Conservation (phyloP, 2,113 vertebrate genomes). For the Xenopus laevis region DNA sequence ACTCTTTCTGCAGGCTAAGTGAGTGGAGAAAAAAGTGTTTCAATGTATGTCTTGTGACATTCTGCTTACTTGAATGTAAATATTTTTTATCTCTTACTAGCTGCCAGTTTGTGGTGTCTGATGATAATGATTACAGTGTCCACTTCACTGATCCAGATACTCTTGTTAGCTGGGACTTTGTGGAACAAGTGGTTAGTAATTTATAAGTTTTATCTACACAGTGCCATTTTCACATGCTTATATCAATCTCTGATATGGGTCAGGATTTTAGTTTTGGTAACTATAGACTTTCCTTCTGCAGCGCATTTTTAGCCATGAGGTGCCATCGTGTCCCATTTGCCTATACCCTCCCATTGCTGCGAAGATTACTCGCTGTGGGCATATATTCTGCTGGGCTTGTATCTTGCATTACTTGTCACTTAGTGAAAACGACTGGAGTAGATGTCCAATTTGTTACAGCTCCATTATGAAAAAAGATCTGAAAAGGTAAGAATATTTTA, state of each 20-base stretch:
- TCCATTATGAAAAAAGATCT: constrained; percentile 87
- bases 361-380: constrained; percentile 94
- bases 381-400: constrained; percentile 97
- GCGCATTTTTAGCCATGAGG: constrained; percentile 96
- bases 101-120: constrained; percentile 97
- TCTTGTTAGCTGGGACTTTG: constrained; percentile 97
- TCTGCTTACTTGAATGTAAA: not conserved
- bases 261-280: not conserved
- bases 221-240: not conserved
- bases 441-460: constrained; percentile 96
- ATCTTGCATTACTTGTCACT: constrained; percentile 95
- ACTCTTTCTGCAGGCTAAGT: constrained; percentile 98
- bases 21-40: constrained; percentile 55
- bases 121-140: constrained; percentile 93
- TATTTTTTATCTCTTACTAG: constrained; percentile 57
- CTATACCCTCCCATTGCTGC: constrained; percentile 91
- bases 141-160: constrained; percentile 97
- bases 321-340: constrained; percentile 97
- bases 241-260: not conserved
- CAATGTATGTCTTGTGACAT: not conserved
- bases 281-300: constrained; percentile 50
- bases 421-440: constrained; percentile 92
- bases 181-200: constrained; percentile 96
- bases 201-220: not conserved
- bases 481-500: constrained; percentile 75